Conservation (phyloP, 1,140 invertebrate species). For the Tetramorium simillimum region DNA sequence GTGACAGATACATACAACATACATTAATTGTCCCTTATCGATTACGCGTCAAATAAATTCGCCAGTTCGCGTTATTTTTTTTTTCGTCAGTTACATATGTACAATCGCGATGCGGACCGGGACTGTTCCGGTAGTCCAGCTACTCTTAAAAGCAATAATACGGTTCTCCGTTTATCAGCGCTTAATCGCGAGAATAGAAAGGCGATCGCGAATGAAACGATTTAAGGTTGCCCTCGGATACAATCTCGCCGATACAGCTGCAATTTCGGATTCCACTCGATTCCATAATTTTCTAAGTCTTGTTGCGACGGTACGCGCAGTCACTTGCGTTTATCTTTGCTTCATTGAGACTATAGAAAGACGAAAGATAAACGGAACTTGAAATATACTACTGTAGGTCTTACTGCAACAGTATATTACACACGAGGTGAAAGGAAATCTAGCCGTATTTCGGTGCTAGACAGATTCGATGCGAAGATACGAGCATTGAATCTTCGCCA, state of each 20-base stretch:
- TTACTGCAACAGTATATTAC: conserved; percentile 4
- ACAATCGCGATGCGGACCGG: conserved; percentile 69
- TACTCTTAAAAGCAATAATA: conserved; percentile 61
- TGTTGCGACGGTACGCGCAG: not conserved
- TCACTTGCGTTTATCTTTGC: conserved; percentile 34
- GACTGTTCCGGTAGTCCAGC: conserved; percentile 52
- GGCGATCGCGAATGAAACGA: conserved; percentile 1
- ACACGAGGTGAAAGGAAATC: conserved; percentile 13
- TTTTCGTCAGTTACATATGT: conserved; percentile 80
- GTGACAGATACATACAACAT: conserved; percentile 9
- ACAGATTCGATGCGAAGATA: conserved; percentile 2
- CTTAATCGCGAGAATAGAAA: conserved; percentile 21
- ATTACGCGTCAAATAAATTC: conserved; percentile 14
- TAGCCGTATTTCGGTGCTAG: not conserved
- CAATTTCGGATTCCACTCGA: conserved; percentile 8
- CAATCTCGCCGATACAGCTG: not conserved
- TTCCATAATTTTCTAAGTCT: conserved; percentile 4
- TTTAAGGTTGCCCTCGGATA: not conserved
- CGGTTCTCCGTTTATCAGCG: conserved; percentile 34
- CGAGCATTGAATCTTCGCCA: conserved; percentile 4
- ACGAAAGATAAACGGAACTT: conserved; percentile 1
- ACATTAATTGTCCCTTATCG: not conserved
- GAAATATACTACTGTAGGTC: not conserved
- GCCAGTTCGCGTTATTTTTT: conserved; percentile 38
- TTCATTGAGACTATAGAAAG: conserved; percentile 28